Evolutionary conservation across 2,113 vertebrate species (phyloP), one percentile per base, ranked within the genome.

Genomic region (Anguilla japonica): DNA sequence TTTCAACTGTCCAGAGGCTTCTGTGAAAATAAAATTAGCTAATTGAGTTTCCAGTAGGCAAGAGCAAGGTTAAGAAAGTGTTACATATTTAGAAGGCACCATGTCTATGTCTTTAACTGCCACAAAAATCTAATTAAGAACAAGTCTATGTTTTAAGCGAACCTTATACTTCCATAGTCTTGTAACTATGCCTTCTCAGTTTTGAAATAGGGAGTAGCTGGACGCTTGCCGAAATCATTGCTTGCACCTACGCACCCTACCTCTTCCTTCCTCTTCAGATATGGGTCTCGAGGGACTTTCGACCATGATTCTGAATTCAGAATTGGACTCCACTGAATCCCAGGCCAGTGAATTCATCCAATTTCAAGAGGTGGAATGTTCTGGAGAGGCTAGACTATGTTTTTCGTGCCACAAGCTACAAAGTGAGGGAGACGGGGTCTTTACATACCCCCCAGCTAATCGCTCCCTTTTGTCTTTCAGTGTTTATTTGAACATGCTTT

Each of bases 21-120:
- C 39, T 79, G 34, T 41, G 40, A 60, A 78, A 53, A 34, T 75
- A 22, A 50, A 84, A 43, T 75, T 34, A 67, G 60, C 60, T 67
- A 75, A 75, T 46, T 84, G 60, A 46, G 67, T 16, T 53, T 75
- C 71, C 41, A 78, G 41, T 50, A 84, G 71, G 29, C 26, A 80
- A 29, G 29, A 57, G 20, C 43, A 41, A 22, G 16, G 84, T 85
- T 11, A 41, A 80, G 57, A 53, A 85, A n/a, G 20, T 57, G 46
- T 50, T 53, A 22, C 13, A 79, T 3, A 80, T 75, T 34, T 75
- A 75, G n/a, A 75, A 34, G 71, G 71, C 71, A 75, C 71, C 71
- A 75, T 0, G 34, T 34, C 26, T 75, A 75, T 14, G 34, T 5
- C 26, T 14, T 34, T 34, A 75, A 75, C n/a, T 75, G 71, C 71